A percentile compares a stretch with the other conserved stretches of the same genome.
Conservation (phyloP, 2,888 invertebrate genomes). For the Brenthis ino region DNA sequence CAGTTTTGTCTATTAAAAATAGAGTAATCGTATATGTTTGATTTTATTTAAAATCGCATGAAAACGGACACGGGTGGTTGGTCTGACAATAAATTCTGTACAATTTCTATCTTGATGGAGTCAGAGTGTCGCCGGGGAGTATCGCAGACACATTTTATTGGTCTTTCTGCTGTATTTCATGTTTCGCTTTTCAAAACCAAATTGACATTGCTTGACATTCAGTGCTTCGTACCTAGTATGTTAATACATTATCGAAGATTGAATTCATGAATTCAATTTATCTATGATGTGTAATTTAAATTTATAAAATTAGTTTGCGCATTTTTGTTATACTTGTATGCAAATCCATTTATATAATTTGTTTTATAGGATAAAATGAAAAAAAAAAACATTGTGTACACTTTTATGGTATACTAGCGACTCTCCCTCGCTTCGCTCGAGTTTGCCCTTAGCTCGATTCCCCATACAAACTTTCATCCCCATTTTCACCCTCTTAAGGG, state of each 20-base stretch:
- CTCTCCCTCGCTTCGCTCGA: too few relatives aligned
- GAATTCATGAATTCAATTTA: neutral
- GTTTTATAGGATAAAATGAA: too few relatives aligned
- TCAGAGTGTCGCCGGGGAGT: conserved; percentile 29
- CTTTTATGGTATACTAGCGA: too few relatives aligned
- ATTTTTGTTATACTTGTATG: too few relatives aligned
- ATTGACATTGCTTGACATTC: conserved; percentile 37
- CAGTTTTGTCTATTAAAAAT: too few relatives aligned
- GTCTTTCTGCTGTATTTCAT: conserved; percentile 34
- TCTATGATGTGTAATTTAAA: neutral
- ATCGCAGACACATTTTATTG: conserved; percentile 35
- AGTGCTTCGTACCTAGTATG: conserved; percentile 12
- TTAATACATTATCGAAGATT: conserved; percentile 13
- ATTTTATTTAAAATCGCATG: neutral
- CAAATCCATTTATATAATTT: too few relatives aligned
- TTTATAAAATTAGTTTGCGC: too few relatives aligned
- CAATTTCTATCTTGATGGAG: conserved; percentile 36
- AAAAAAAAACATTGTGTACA: too few relatives aligned
- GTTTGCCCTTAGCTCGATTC: too few relatives aligned
- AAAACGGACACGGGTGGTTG: conserved; percentile 14
- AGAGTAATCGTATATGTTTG: too few relatives aligned
- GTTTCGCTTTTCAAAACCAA: conserved; percentile 33
- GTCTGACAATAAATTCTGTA: conserved; percentile 30
- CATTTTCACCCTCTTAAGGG: too few relatives aligned
- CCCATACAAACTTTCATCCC: too few relatives aligned